phyloP scores from a whole-genome alignment of 1,140 invertebrate genomes.

The Helicoverpa zea region DNA sequence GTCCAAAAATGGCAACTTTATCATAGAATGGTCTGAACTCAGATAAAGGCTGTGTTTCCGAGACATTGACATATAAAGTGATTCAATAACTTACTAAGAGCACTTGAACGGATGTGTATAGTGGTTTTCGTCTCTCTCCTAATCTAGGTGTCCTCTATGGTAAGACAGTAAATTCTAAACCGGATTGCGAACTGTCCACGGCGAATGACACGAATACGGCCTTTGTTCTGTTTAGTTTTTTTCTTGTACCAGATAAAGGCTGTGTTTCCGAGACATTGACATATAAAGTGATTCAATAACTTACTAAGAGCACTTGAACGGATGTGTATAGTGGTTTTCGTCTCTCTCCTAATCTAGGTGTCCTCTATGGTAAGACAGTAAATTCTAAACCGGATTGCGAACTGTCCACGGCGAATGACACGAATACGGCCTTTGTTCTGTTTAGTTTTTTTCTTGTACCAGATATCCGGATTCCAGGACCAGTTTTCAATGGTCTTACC shows the following conservation, averaged over 20 bases:
- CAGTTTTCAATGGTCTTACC: background rate
- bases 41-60: background rate
- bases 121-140: background rate
- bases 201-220: background rate
- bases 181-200: background rate
- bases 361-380: background rate
- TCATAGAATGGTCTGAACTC: background rate
- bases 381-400: slow-evolving; percentile 18
- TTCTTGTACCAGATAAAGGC: background rate
- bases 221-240: slow-evolving; percentile 22
- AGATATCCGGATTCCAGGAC: background rate
- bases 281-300: background rate
- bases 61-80: background rate
- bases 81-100: background rate
- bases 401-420: background rate
- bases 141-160: slow-evolving; percentile 5
- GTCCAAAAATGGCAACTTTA: background rate
- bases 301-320: background rate
- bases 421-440: slow-evolving; percentile 2
- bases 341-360: slow-evolving; percentile 16
- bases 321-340: background rate
- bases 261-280: background rate
- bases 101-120: background rate
- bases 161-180: slow-evolving; percentile 10
- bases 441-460: slow-evolving; percentile 3